Percentiles rank a stretch among this genome's conserved stretches.
These are phyloP conservation scores for Elmis aenea DNA, from an alignment of 2,888 invertebrate genomes.

Conservation along the genomic window DNA sequence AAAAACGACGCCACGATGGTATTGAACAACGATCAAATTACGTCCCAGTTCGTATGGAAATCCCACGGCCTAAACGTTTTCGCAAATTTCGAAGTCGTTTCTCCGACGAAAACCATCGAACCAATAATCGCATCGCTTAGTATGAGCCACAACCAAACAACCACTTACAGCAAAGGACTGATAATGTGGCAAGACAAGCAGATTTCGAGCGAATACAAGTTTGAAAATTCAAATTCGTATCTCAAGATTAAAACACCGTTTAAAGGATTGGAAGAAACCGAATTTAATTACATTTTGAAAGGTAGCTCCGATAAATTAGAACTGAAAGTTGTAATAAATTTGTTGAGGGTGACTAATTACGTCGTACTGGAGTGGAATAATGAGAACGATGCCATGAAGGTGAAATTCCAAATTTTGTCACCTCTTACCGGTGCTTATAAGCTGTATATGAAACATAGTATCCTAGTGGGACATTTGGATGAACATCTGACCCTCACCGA, in stretches of 20 bases:
- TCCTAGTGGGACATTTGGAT: conserved; percentile 20
- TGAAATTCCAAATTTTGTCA: conserved; percentile 21
- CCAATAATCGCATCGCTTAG: conserved; percentile 20
- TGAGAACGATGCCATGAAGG: conserved; percentile 7
- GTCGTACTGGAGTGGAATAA: conserved; percentile 13
- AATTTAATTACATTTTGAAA: conserved; percentile 22
- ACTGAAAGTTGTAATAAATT: conserved; percentile 20
- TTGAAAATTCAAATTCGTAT: conserved; percentile 21
- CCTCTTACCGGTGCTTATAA: conserved; percentile 26
- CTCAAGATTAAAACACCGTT: conserved; percentile 26
- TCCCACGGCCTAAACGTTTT: conserved; percentile 15
- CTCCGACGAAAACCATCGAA: conserved; percentile 19
- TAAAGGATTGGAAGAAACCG: conserved; percentile 23
- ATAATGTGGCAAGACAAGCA: conserved; percentile 22
- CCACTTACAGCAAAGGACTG: conserved; percentile 13
- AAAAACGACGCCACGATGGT: conserved; percentile 19
- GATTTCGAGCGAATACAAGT: conserved; percentile 17
- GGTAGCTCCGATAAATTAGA: conserved; percentile 16
- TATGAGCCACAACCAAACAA: conserved; percentile 17
- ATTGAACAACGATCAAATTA: conserved; percentile 26
- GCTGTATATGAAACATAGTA: conserved; percentile 22
- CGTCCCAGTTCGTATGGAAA: conserved; percentile 19
- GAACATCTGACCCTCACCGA: conserved; percentile 22
- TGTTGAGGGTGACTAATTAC: conserved; percentile 25
- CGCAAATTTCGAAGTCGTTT: conserved; percentile 21